A percentile compares a stretch with the other conserved stretches of the same genome.
phyloP scores from a whole-genome alignment of 2,113 vertebrate species.

The Jaculus jaculus region DNA sequence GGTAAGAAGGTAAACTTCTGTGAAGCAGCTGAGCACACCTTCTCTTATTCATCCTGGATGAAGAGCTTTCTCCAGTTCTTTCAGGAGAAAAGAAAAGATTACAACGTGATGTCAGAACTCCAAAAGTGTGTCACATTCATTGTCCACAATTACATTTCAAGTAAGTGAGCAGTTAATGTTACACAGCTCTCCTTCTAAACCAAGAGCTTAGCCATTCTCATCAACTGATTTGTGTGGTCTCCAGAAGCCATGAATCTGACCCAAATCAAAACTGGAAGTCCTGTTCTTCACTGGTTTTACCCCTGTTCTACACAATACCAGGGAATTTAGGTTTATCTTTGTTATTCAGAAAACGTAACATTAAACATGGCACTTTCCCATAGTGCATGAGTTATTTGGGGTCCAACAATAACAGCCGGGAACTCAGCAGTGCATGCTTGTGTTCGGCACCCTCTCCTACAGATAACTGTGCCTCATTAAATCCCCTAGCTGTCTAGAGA shows the following conservation, averaged over 20 bases:
- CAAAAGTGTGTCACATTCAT: neutral
- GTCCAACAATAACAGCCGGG: neutral
- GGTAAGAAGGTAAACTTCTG: neutral
- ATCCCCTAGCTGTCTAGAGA: neutral
- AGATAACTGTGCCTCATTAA: too few species aligned
- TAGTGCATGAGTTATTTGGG: neutral
- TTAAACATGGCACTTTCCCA: neutral
- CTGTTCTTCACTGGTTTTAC: neutral
- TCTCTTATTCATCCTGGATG: neutral
- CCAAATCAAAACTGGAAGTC: neutral
- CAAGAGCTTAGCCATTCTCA: neutral
- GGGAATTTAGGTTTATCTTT: neutral
- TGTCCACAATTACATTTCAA: neutral
- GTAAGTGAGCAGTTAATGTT: neutral
- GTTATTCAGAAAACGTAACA: neutral
- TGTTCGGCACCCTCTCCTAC: too few species aligned
- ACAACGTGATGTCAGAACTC: neutral
- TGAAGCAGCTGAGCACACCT: neutral
- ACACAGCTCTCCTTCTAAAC: neutral
- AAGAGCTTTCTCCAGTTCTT: neutral
- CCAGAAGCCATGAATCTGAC: neutral
- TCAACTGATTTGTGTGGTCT: neutral
- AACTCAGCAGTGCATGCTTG: neutral
- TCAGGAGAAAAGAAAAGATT: slow-evolving; percentile 3
- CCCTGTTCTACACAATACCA: neutral